Conservation (phyloP, 2,888 invertebrate species). For the Zeuzera pyrina region DNA sequence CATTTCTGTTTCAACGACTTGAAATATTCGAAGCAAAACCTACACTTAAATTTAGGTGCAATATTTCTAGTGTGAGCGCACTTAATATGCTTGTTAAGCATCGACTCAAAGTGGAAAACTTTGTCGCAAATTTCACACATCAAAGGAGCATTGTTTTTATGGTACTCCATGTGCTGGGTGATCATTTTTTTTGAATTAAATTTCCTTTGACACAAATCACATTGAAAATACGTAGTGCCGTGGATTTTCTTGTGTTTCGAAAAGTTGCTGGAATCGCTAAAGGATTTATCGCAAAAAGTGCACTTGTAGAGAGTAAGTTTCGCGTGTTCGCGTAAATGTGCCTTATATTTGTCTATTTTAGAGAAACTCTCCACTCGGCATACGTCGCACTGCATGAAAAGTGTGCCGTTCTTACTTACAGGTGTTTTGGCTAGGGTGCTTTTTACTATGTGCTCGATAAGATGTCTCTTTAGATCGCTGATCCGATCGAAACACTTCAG, state of each 20-base stretch:
- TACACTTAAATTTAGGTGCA: constrained; percentile 35
- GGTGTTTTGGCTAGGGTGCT: constrained; percentile 53
- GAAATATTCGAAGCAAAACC: constrained; percentile 42
- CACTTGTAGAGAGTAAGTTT: constrained; percentile 62
- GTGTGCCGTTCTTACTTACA: constrained; percentile 37
- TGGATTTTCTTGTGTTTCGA: constrained; percentile 68
- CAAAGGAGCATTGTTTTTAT: constrained; percentile 42
- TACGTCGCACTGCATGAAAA: constrained; percentile 51
- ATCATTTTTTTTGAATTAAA: constrained; percentile 66
- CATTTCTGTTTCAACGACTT: constrained; percentile 53
- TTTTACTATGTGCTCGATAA: constrained; percentile 59
- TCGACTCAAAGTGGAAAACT: constrained; percentile 53
- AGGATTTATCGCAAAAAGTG: constrained; percentile 59
- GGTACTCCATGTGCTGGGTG: constrained; percentile 57
- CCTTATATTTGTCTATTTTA: constrained; percentile 57
- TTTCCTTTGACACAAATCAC: constrained; percentile 58
- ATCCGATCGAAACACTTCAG: constrained; percentile 51
- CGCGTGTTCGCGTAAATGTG: constrained; percentile 60
- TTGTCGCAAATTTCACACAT: constrained; percentile 42
- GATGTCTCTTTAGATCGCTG: constrained; percentile 59
- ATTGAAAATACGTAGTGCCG: constrained; percentile 47
- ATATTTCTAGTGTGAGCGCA: constrained; percentile 36
- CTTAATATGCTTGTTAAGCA: constrained; percentile 55
- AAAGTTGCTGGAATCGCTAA: constrained; percentile 66
- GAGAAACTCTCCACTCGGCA: constrained; percentile 43